Evolutionary conservation across 2,113 vertebrate genomes (phyloP).

Genomic region (Austrofundulus limnaeus): DNA sequence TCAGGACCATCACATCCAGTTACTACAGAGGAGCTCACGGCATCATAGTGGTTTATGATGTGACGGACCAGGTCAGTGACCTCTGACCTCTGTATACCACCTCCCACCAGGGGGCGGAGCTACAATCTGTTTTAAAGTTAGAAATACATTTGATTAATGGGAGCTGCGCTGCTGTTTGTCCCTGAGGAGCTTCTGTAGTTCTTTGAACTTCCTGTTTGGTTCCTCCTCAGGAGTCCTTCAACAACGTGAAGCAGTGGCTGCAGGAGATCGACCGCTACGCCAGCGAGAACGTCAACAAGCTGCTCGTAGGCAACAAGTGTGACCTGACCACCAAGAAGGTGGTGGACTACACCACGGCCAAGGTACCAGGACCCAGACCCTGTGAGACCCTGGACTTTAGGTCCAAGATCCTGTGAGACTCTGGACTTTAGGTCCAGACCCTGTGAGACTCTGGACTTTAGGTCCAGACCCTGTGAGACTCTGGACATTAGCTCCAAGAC

Average conservation of each 20-base stretch:
- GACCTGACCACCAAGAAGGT: slow-evolving; percentile 97
- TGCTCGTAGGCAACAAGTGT: slow-evolving; percentile 97
- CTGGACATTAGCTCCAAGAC: too few species aligned
- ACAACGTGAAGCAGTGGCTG: slow-evolving; percentile 98
- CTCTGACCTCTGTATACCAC: neutral
- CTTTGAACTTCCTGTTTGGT: neutral
- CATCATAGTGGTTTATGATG: slow-evolving; percentile 98
- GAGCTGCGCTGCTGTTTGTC: too few species aligned
- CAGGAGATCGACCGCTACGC: slow-evolving; percentile 98
- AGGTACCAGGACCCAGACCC: slow-evolving; percentile 73
- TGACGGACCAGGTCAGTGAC: slow-evolving; percentile 91
- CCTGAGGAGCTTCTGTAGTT: too few species aligned
- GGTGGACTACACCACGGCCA: slow-evolving; percentile 96
- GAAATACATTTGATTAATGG: too few species aligned
- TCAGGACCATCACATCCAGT: slow-evolving; percentile 98
- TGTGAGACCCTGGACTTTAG: too few species aligned
- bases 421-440: too few species aligned
- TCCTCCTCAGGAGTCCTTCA: slow-evolving; percentile 90
- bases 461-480: too few species aligned
- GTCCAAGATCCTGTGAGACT: too few species aligned
- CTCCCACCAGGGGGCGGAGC: too few species aligned
- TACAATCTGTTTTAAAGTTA: too few species aligned
- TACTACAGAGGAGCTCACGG: slow-evolving; percentile 98
- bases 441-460: too few species aligned
- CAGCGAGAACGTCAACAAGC: slow-evolving; percentile 98